A percentile compares a stretch with the other conserved stretches of the same genome.
Conservation (phyloP, 2,113 vertebrate species). For the Willisornis vidua region DNA sequence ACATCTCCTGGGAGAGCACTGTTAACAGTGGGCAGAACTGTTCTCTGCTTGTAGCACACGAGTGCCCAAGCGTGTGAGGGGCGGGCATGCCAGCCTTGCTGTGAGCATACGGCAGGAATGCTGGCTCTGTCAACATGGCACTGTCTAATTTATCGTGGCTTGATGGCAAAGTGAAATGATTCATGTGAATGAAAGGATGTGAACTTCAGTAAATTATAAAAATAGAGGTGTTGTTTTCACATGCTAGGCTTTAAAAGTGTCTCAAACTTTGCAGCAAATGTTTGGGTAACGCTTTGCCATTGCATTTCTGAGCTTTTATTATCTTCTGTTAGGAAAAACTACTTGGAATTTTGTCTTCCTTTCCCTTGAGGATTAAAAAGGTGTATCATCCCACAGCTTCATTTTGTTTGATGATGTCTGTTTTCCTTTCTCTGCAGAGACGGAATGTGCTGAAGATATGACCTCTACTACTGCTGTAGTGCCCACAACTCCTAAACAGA, state of each 20-base stretch:
- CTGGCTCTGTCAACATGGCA: background rate
- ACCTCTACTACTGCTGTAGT: background rate
- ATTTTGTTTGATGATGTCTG: background rate
- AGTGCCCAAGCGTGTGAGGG: background rate
- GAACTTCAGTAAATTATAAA: background rate
- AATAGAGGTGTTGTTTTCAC: background rate
- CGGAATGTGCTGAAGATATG: constrained; percentile 80
- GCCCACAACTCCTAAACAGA: constrained; percentile 29
- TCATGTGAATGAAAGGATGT: background rate
- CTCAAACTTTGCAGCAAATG: background rate
- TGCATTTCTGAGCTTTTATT: background rate
- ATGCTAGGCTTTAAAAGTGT: background rate
- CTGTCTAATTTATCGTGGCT: background rate
- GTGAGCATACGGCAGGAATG: fast-evolving
- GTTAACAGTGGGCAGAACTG: too few relatives aligned
- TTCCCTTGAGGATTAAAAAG: background rate
- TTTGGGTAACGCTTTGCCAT: background rate
- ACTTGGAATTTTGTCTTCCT: background rate
- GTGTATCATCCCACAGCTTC: background rate
- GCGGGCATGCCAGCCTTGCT: background rate
- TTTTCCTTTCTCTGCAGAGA: constrained; percentile 74
- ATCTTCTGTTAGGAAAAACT: background rate
- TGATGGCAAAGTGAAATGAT: background rate
- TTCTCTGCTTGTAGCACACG: background rate
- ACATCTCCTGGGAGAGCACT: background rate